Conservation (phyloP, 2,113 vertebrate species). For the Plotosus lineatus region DNA sequence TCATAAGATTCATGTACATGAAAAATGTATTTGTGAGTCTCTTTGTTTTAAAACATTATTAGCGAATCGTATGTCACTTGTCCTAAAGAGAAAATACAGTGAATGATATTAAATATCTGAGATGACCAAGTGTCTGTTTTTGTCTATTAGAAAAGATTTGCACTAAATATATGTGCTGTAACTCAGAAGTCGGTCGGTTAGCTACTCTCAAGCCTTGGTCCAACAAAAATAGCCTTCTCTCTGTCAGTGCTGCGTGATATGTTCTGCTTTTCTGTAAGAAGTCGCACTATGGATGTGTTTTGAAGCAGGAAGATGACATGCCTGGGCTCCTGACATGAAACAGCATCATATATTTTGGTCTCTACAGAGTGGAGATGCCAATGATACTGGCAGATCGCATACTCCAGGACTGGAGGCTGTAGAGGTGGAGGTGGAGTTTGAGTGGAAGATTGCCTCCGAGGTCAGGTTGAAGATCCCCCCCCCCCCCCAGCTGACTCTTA, state of each 20-base stretch:
- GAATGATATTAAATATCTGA: too few relatives aligned
- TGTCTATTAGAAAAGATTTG: neutral
- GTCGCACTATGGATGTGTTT: neutral
- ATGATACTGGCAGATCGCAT: neutral
- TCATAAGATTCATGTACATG: neutral
- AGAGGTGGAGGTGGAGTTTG: neutral
- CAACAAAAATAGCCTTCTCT: neutral
- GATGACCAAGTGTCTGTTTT: neutral
- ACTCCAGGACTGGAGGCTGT: neutral
- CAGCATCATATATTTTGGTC: neutral
- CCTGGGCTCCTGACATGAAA: slow-evolving; percentile 16
- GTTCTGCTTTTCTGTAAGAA: neutral
- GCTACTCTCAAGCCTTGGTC: neutral
- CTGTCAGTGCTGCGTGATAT: neutral
- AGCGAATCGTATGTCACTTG: neutral
- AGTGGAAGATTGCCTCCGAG: neutral
- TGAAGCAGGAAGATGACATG: slow-evolving; percentile 6
- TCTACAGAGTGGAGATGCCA: neutral
- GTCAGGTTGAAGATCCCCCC: neutral
- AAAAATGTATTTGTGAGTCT: neutral
- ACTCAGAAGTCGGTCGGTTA: neutral
- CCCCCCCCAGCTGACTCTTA: too few relatives aligned
- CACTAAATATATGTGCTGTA: neutral
- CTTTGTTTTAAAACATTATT: neutral
- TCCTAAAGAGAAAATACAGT: neutral